Evolutionary conservation across 2,888 invertebrate species (phyloP), one percentile per base, ranked within the genome.

Genomic region (Caradrina clavipalpis): DNA sequence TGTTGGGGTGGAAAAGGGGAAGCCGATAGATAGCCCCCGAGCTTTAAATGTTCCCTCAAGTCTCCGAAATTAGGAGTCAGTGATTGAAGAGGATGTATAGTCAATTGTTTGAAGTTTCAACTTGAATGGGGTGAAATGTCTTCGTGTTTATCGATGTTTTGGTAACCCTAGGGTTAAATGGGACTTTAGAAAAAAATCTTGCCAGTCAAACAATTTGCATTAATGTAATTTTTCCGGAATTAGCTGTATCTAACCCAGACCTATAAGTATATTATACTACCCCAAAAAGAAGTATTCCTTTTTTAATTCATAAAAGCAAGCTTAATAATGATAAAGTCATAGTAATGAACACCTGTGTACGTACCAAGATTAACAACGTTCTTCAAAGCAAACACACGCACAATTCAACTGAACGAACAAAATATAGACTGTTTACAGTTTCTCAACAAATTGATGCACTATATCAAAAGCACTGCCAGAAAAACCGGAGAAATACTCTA

Each of bases 1-100:
- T 81, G 68, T 85, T 80, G 79, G 82, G 85, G 86, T 82, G 80
- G 82, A 54, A 55, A 62, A 69, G 76, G 74, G 78, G 73, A 72
- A 56, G 26, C 19, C 70, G 69, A 76, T 70, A 59, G 69, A 67
- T 73, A 69, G 67, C 67, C 59, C 66, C 49, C 57, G 26, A 68
- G 76, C 64, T 68, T 64, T 51, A 75, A 76, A 69, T 73, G 71
- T 31, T 56, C 69, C 53, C 69, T 63, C 65, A 59, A 80, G 59
- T 75, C 69, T 53, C 77, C 69, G 51, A 80, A 77, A 80, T 78
- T 80, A 70, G 69, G 54, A 66, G 47, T 53, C 19, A 55, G 21
- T 80, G 78, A 78, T 78, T 78, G 80, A 78, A 70, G 55, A 79
- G 76, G 77, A 78, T 75, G 21, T 61, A 54, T 54, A 76, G 49